phyloP scores from a whole-genome alignment of 2,797 vertebrate genomes.

The Aselliscus stoliczkanus region DNA sequence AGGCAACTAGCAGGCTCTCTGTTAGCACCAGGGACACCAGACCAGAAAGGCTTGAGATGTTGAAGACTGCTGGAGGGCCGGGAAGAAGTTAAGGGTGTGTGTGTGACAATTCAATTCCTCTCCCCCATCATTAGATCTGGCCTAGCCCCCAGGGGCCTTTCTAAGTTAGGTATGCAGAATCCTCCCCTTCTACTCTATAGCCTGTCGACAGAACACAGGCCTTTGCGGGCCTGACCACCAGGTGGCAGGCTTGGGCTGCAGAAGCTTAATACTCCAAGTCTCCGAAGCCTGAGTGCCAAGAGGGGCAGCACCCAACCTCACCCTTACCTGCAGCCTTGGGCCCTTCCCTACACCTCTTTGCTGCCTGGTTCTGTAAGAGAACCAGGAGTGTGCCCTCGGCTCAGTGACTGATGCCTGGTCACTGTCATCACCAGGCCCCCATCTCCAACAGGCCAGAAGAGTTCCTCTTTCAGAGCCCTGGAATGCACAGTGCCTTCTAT shows the following conservation, averaged over 20 bases:
- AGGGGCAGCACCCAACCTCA: not conserved
- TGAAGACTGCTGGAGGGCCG: conserved; percentile 58
- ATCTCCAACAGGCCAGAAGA: not conserved
- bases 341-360: not conserved
- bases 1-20: conserved; percentile 65
- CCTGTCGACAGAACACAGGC: not conserved
- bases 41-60: conserved; percentile 68
- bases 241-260: conserved; percentile 62
- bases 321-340: not conserved
- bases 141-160: not conserved
- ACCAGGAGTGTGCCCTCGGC: not conserved
- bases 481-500: not conserved
- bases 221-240: not conserved
- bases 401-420: not conserved
- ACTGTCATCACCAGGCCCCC: not conserved
- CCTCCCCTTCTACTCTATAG: not conserved
- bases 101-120: not conserved
- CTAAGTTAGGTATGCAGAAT: not conserved
- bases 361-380: not conserved
- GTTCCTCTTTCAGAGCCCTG: not conserved
- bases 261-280: not conserved
- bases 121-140: not conserved
- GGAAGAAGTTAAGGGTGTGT: not conserved
- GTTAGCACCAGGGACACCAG: conserved; percentile 59
- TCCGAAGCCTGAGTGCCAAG: not conserved